These are phyloP conservation scores for Sphyrna mokarran DNA, from an alignment of 2,113 vertebrate species.

Conservation along the genomic window DNA sequence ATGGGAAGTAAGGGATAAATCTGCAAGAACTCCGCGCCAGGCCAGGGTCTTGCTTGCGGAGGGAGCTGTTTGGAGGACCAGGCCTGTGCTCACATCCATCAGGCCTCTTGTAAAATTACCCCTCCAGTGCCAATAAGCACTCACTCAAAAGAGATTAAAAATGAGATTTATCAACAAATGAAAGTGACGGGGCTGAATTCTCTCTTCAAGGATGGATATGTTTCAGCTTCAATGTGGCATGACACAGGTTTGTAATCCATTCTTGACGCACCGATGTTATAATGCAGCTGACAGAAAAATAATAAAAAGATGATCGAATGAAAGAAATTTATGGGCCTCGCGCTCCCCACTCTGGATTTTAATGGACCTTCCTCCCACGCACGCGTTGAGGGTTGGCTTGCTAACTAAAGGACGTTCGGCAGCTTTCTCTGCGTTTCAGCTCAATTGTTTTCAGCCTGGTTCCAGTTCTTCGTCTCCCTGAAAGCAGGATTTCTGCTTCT, in stretches of 20 bases:
- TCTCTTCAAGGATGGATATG: slow-evolving; percentile 15
- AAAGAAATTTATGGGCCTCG: slow-evolving; percentile 23
- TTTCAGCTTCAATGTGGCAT: not conserved
- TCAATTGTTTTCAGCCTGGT: not conserved
- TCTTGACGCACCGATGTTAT: not conserved
- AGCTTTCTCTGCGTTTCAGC: not conserved
- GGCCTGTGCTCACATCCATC: not conserved
- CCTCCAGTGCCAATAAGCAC: not conserved
- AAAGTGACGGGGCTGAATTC: slow-evolving; percentile 15
- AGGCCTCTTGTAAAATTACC: not conserved
- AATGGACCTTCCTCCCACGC: slow-evolving; percentile 28
- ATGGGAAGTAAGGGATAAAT: not conserved
- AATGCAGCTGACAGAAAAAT: slow-evolving; percentile 30
- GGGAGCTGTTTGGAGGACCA: not conserved
- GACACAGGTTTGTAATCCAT: slow-evolving; percentile 3
- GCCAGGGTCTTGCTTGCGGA: not conserved
- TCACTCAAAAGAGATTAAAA: slow-evolving; percentile 31
- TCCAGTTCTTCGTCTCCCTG: not conserved
- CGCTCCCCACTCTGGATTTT: not conserved
- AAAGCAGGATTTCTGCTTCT: not conserved
- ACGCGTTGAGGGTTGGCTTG: slow-evolving; percentile 4
- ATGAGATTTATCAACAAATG: slow-evolving; percentile 19
- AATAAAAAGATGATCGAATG: slow-evolving; percentile 31
- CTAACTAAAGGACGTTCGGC: not conserved
- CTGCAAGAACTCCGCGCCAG: not conserved